Evolutionary conservation across 2,113 vertebrate genomes (phyloP).

Genomic region (Esox niger): DNA sequence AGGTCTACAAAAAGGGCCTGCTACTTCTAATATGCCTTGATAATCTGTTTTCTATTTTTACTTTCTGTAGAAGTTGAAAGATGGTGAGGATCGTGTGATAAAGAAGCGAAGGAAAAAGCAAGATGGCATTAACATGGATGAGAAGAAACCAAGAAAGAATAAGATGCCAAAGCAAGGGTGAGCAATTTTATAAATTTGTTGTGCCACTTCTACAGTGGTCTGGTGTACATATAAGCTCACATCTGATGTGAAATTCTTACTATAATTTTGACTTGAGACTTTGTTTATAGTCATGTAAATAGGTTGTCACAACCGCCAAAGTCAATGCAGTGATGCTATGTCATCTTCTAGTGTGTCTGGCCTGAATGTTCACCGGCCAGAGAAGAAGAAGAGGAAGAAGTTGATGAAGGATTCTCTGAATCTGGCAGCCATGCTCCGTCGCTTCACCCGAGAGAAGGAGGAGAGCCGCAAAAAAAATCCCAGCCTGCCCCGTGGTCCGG

Average conservation of each 20-base stretch:
- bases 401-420: conserved; percentile 90
- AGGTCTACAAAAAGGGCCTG: no score
- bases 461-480: conserved; percentile 83
- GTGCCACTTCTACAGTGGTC: no score
- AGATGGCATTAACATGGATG: conserved; percentile 85
- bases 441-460: conserved; percentile 95
- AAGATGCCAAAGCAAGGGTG: conserved; percentile 91
- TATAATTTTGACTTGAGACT: not conserved
- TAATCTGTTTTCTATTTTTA: not conserved
- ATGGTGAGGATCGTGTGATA: conserved; percentile 83
- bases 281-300: not conserved
- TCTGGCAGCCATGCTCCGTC: conserved; percentile 92
- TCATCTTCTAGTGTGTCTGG: conserved; percentile 75
- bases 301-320: not conserved
- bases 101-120: conserved; percentile 94
- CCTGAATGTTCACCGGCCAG: conserved; percentile 88
- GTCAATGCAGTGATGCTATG: not conserved
- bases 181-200: conserved; percentile 22
- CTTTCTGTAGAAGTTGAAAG: conserved; percentile 79
- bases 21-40: not conserved
- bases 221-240: no score
- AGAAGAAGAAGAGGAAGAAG: conserved; percentile 97
- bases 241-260: no score
- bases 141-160: conserved; percentile 91
- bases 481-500: conserved; percentile 46